These are phyloP conservation scores for Micrasema minimum DNA, from an alignment of 1,140 invertebrate species.

Conservation along the genomic window DNA sequence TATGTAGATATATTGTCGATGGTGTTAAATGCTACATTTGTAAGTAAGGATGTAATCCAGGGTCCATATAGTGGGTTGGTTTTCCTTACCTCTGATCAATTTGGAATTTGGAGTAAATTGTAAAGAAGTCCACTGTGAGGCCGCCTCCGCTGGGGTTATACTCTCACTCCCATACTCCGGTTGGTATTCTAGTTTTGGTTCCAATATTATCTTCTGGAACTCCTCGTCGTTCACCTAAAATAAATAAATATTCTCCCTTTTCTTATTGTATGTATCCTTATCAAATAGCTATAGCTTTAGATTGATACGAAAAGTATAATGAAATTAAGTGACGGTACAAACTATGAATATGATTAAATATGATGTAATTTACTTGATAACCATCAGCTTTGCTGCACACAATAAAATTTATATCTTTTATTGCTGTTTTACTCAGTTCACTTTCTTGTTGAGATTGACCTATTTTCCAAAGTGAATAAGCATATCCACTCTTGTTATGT, in stretches of 20 bases:
- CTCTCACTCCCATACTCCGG: slow-evolving; percentile 61
- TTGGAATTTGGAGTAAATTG: slow-evolving; percentile 61
- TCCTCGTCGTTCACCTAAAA: too few relatives aligned
- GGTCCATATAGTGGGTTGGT: too few relatives aligned
- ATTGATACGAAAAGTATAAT: too few relatives aligned
- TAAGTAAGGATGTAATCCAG: too few relatives aligned
- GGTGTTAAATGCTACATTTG: too few relatives aligned
- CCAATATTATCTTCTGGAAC: slow-evolving; percentile 57
- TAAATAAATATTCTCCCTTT: too few relatives aligned
- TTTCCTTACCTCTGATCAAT: slow-evolving; percentile 64
- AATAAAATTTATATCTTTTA: slow-evolving; percentile 60
- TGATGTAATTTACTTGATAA: slow-evolving; percentile 59
- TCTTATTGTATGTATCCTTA: too few relatives aligned
- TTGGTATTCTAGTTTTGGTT: slow-evolving; percentile 66
- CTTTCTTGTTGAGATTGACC: slow-evolving; percentile 55
- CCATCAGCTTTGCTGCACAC: slow-evolving; percentile 63
- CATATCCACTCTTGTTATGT: too few relatives aligned
- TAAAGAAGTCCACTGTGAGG: slow-evolving; percentile 62
- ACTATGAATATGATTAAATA: too few relatives aligned
- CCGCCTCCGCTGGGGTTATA: slow-evolving; percentile 60
- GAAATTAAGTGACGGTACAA: too few relatives aligned
- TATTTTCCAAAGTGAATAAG: slow-evolving; percentile 63
- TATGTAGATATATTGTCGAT: too few relatives aligned
- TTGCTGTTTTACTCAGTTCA: slow-evolving; percentile 56
- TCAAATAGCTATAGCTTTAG: too few relatives aligned